A percentile compares a stretch with the other conserved stretches of the same genome.
These are phyloP conservation scores for Seriola rivoliana DNA, from an alignment of 2,113 vertebrate genomes.

Conservation along the genomic window DNA sequence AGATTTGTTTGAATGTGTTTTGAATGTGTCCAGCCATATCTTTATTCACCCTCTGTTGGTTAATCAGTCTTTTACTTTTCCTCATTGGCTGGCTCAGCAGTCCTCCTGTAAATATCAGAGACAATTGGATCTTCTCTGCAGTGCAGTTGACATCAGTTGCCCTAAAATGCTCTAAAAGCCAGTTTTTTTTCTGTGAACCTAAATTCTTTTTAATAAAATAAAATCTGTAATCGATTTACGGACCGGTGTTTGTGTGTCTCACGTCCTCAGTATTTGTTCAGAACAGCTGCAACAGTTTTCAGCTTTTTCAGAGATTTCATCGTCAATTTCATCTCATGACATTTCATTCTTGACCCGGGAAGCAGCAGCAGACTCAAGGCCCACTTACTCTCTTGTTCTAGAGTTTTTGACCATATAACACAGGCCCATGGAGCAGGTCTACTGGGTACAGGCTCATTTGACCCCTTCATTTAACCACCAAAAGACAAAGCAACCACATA, in stretches of 20 bases:
- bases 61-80: slow-evolving; percentile 53
- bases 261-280: neutral
- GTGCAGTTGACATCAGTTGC: slow-evolving; percentile 88
- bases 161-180: slow-evolving; percentile 92
- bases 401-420: no score
- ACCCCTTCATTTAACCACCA: no score
- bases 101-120: slow-evolving; percentile 98
- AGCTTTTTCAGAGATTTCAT: no score
- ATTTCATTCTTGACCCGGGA: no score
- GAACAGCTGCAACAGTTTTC: neutral
- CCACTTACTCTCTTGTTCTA: no score
- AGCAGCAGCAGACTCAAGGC: no score
- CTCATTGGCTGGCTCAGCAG: slow-evolving; percentile 57
- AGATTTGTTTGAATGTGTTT: slow-evolving; percentile 76
- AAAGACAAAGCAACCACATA: no score
- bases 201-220: slow-evolving; percentile 85
- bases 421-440: no score
- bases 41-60: slow-evolving; percentile 38
- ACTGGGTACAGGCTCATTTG: no score
- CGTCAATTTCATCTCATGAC: no score
- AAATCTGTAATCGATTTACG: slow-evolving; percentile 82
- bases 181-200: slow-evolving; percentile 82
- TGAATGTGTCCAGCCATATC: slow-evolving; percentile 71
- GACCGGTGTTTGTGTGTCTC: slow-evolving; percentile 27
- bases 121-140: slow-evolving; percentile 84